These are phyloP conservation scores for Globodera ellingtonae DNA, from an alignment of 1,140 invertebrate genomes.

Conservation along the genomic window DNA sequence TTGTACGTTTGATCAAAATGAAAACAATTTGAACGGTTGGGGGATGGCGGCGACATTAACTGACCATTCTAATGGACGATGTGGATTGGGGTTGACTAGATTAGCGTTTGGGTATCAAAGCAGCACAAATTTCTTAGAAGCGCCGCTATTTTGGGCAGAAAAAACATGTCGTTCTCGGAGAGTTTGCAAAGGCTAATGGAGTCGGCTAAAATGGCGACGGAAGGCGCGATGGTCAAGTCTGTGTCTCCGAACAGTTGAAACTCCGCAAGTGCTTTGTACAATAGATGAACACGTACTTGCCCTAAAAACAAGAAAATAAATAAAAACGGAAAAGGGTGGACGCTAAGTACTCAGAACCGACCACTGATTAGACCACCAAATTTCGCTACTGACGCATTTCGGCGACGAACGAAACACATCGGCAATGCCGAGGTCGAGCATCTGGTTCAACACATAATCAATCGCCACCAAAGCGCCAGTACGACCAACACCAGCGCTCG, in stretches of 20 bases:
- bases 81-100: too few relatives aligned
- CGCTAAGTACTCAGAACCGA: conserved; percentile 65
- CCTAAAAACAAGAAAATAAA: conserved; percentile 69
- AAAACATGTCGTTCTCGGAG: background rate
- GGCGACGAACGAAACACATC: conserved; percentile 85
- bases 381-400: conserved; percentile 85
- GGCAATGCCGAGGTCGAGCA: conserved; percentile 76
- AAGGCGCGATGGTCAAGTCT: conserved; percentile 78
- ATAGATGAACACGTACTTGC: conserved; percentile 97
- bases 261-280: conserved; percentile 88
- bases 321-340: conserved; percentile 50
- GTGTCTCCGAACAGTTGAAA: conserved; percentile 90
- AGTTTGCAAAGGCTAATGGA: conserved; percentile 67
- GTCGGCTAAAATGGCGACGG: conserved; percentile 70
- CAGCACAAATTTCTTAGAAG: too few relatives aligned
- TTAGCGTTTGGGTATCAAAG: too few relatives aligned
- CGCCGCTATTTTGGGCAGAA: too few relatives aligned
- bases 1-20: too few relatives aligned
- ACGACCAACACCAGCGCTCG: conserved; percentile 80
- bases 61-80: too few relatives aligned
- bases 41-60: too few relatives aligned
- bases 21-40: too few relatives aligned
- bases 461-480: conserved; percentile 85
- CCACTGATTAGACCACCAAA: conserved; percentile 85
- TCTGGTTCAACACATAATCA: conserved; percentile 83